Evolutionary conservation across 2,113 vertebrate species (phyloP).

Genomic region (Saimiri boliviensis): DNA sequence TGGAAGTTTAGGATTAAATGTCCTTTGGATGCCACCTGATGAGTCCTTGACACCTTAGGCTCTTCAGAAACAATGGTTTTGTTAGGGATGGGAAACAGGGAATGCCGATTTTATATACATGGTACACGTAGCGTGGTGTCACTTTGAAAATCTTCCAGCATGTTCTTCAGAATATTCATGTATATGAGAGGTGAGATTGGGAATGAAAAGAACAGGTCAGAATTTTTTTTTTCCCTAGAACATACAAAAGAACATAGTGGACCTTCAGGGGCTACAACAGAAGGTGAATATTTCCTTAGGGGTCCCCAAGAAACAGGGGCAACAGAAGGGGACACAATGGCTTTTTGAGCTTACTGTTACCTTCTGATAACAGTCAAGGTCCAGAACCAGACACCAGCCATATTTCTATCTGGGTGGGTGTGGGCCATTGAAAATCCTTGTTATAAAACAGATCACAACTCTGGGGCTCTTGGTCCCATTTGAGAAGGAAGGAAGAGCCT

Average conservation of each 20-base stretch:
- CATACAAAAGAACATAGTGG: not conserved
- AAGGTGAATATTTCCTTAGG: not conserved
- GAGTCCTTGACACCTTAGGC: not conserved
- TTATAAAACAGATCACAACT: not conserved
- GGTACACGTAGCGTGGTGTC: not conserved
- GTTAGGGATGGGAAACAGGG: not conserved
- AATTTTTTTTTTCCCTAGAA: not conserved
- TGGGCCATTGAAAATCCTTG: not conserved
- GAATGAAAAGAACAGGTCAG: not conserved
- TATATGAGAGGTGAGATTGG: not conserved
- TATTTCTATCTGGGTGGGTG: not conserved
- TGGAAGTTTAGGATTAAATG: not conserved
- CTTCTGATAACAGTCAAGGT: not conserved
- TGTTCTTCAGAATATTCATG: conserved; percentile 10
- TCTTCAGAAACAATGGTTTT: not conserved
- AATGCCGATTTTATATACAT: not conserved
- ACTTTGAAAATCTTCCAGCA: conserved; percentile 36
- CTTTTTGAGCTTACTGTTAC: not conserved
- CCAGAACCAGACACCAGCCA: not conserved
- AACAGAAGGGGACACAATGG: not conserved
- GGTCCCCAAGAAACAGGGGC: not conserved
- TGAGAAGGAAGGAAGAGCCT: not conserved
- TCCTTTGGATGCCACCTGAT: not conserved
- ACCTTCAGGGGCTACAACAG: not conserved
- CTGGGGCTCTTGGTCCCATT: not conserved